A percentile compares a stretch with the other conserved stretches of the same genome.
phyloP scores from a whole-genome alignment of 2,888 invertebrate genomes.

The Agrilus mali region DNA sequence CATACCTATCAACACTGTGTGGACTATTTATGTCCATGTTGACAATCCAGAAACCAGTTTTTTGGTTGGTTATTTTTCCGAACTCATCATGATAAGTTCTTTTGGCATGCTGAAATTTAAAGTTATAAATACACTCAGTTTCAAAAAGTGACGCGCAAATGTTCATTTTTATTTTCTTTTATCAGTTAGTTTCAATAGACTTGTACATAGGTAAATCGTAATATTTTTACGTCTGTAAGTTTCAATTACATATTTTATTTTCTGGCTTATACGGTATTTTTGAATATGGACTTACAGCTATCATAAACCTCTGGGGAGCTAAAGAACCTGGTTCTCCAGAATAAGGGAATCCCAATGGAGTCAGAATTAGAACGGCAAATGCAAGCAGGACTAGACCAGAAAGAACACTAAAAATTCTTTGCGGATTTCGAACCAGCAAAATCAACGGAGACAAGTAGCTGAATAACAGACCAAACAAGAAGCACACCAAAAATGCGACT shows the following conservation, averaged over 20 bases:
- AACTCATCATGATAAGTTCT: conserved; percentile 44
- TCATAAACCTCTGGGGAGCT: conserved; percentile 63
- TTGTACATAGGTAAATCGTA: too few species aligned
- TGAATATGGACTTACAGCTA: conserved; percentile 42
- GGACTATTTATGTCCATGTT: conserved; percentile 66
- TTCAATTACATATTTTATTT: too few species aligned
- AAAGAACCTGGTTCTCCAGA: conserved; percentile 46
- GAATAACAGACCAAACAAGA: conserved; percentile 34
- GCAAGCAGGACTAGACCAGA: conserved; percentile 41
- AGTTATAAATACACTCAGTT: not conserved
- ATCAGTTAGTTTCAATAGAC: too few species aligned
- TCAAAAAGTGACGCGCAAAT: too few species aligned
- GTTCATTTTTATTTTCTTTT: too few species aligned
- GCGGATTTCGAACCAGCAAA: conserved; percentile 35
- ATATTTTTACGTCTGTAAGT: too few species aligned
- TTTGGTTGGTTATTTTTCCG: conserved; percentile 35
- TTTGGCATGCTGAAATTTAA: conserved; percentile 41
- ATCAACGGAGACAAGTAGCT: conserved; percentile 36
- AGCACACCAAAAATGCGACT: conserved; percentile 40
- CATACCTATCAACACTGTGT: conserved; percentile 40
- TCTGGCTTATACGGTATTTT: too few species aligned
- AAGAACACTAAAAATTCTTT: conserved; percentile 39
- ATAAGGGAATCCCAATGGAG: conserved; percentile 65
- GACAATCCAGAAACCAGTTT: conserved; percentile 57
- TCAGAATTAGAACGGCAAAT: conserved; percentile 44